These are phyloP conservation scores for Cacoxenus indagator DNA, from an alignment of 2,888 invertebrate genomes.

Conservation along the genomic window DNA sequence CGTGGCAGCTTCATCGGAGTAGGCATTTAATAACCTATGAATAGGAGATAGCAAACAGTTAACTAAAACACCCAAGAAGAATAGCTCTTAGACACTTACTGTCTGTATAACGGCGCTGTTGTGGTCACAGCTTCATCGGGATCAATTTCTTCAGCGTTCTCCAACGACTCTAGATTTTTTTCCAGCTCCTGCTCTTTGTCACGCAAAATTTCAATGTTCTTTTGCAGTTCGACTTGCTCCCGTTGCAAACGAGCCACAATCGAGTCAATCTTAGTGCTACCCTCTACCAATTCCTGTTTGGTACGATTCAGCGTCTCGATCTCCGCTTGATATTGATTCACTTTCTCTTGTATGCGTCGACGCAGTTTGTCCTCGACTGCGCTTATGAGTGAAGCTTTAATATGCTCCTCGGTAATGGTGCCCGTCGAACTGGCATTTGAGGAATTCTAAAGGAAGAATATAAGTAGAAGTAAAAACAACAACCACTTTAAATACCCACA, in stretches of 20 bases:
- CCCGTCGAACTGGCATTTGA: constrained; percentile 74
- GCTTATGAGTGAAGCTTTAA: constrained; percentile 91
- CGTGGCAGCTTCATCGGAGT: constrained; percentile 97
- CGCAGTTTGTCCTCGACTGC: constrained; percentile 96
- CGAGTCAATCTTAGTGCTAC: constrained; percentile 84
- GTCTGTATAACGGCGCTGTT: constrained; percentile 95
- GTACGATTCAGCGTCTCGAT: constrained; percentile 89
- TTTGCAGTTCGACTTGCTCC: constrained; percentile 85
- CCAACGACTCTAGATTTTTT: constrained; percentile 81
- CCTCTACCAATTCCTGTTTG: constrained; percentile 87
- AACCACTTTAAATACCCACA: constrained; percentile 44
- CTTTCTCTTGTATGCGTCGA: constrained; percentile 88
- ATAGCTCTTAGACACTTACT: constrained; percentile 74
- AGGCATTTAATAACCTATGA: constrained; percentile 87
- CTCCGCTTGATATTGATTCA: constrained; percentile 92
- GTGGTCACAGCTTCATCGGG: constrained; percentile 98
- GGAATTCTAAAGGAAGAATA: constrained; percentile 51
- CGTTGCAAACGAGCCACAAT: constrained; percentile 83
- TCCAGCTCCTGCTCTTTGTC: constrained; percentile 91
- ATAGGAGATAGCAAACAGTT: constrained; percentile 17
- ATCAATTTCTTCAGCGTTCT: constrained; percentile 85
- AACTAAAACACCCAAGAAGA: constrained; percentile 17
- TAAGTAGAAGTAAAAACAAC: background rate
- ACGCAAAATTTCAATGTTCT: constrained; percentile 84
- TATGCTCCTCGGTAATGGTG: constrained; percentile 96